These are phyloP conservation scores for Ammodramus savannarum DNA, from an alignment of 2,113 vertebrate species.

Conservation along the genomic window DNA sequence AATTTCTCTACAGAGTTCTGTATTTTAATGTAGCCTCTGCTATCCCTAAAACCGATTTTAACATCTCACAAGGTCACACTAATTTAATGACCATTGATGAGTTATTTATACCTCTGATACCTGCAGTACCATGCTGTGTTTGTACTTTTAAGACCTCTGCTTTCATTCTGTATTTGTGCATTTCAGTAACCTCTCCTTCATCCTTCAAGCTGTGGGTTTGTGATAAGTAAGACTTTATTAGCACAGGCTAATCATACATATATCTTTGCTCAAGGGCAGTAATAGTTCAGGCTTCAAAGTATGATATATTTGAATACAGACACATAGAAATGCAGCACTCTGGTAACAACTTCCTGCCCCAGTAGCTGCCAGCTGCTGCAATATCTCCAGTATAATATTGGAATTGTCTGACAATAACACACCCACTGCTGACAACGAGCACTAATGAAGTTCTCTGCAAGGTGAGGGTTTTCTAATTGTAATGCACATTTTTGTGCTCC, in stretches of 20 bases:
- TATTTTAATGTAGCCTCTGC: neutral
- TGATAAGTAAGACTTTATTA: constrained; percentile 45
- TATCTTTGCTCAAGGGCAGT: neutral
- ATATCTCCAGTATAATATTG: neutral
- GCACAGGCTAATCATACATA: neutral
- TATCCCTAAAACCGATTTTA: neutral
- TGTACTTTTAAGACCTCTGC: neutral
- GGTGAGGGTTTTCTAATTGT: neutral
- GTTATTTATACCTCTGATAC: neutral
- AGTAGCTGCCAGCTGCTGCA: neutral
- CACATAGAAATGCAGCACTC: neutral
- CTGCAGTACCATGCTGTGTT: neutral
- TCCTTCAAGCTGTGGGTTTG: constrained; percentile 7
- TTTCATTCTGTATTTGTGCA: neutral
- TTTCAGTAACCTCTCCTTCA: neutral
- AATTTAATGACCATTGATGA: neutral
- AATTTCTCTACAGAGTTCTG: neutral
- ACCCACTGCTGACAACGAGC: neutral
- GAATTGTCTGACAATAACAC: neutral
- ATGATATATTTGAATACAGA: neutral
- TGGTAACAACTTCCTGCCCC: neutral
- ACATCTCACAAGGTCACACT: neutral
- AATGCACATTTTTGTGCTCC: neutral
- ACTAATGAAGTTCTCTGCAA: neutral
- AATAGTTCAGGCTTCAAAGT: neutral